Evolutionary conservation across 1,140 invertebrate genomes (phyloP).

Genomic region (Drosophila simulans): DNA sequence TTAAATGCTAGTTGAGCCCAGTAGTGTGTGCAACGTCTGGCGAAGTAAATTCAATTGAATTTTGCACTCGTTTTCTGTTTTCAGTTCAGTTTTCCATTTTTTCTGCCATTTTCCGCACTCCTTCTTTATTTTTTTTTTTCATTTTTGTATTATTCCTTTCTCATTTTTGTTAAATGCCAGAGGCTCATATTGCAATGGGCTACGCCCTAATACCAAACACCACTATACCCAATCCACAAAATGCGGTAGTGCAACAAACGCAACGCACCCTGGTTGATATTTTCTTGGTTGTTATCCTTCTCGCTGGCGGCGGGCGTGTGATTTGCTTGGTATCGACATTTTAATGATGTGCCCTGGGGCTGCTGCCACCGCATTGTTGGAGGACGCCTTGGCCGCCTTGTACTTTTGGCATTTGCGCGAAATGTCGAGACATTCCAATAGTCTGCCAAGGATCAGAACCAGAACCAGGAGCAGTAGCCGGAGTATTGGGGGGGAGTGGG

Average conservation of each 20-base stretch:
- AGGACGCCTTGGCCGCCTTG: slow-evolving; percentile 56
- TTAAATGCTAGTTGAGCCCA: slow-evolving; percentile 61
- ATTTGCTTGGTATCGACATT: slow-evolving; percentile 83
- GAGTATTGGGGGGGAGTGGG: too few relatives aligned
- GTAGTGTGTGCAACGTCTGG: slow-evolving; percentile 56
- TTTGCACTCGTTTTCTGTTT: slow-evolving; percentile 69
- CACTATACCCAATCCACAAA: slow-evolving; percentile 1
- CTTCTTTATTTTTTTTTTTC: neutral
- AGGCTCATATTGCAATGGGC: slow-evolving; percentile 70
- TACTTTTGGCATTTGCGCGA: slow-evolving; percentile 72
- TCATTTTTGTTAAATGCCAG: slow-evolving; percentile 69
- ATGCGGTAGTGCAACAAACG: slow-evolving; percentile 30
- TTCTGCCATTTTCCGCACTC: slow-evolving; percentile 28
- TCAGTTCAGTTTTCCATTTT: slow-evolving; percentile 38
- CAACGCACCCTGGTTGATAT: slow-evolving; percentile 52
- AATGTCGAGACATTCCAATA: slow-evolving; percentile 56
- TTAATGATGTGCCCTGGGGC: slow-evolving; percentile 82
- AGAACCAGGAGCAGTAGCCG: slow-evolving; percentile 4
- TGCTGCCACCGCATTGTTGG: slow-evolving; percentile 46
- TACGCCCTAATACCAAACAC: slow-evolving; percentile 54
- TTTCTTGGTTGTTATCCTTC: slow-evolving; percentile 64
- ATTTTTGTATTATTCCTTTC: neutral
- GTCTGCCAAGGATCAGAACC: slow-evolving; percentile 10
- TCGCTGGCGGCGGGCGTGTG: slow-evolving; percentile 75
- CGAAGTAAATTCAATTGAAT: slow-evolving; percentile 81